Percentiles rank a stretch among this genome's conserved stretches.
Conservation (phyloP, 2,113 vertebrate genomes). For the Falcunculus frontatus region DNA sequence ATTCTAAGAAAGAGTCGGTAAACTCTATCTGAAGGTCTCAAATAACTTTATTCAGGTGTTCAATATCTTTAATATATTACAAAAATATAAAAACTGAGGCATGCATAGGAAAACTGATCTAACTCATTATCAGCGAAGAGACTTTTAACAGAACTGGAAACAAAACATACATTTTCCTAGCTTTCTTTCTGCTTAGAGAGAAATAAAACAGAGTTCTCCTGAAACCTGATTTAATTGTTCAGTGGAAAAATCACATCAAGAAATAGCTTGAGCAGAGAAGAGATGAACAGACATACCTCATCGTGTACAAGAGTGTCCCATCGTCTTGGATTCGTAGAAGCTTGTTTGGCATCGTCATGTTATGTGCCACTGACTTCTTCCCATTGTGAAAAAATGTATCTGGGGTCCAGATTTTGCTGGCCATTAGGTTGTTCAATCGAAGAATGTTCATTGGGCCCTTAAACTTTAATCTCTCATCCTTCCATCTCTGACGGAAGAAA, state of each 20-base stretch:
- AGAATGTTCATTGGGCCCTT: constrained; percentile 96
- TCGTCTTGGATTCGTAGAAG: constrained; percentile 95
- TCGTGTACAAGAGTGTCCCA: constrained; percentile 93
- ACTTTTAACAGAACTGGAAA: not conserved
- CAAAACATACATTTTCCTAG: not conserved
- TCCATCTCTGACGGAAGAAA: constrained; percentile 97
- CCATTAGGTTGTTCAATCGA: constrained; percentile 97
- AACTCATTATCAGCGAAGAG: not conserved
- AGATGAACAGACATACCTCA: constrained; percentile 79
- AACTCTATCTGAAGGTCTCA: not conserved
- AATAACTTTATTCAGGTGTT: not conserved
- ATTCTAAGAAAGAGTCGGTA: not conserved
- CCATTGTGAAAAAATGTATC: constrained; percentile 99
- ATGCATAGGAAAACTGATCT: not conserved
- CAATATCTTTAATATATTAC: not conserved
- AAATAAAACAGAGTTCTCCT: not conserved
- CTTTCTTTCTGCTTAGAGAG: not conserved
- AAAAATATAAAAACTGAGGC: not conserved
- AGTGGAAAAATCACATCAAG: not conserved
- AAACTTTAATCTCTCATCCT: constrained; percentile 93
- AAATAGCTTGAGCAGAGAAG: not conserved
- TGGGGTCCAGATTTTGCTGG: constrained; percentile 99
- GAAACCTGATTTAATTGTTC: not conserved
- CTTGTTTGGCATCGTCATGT: constrained; percentile 99
- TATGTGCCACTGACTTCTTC: constrained; percentile 97